Percentiles rank a stretch among this genome's conserved stretches.
phyloP scores from a whole-genome alignment of 1,140 invertebrate genomes.

The Callitettix versicolor region DNA sequence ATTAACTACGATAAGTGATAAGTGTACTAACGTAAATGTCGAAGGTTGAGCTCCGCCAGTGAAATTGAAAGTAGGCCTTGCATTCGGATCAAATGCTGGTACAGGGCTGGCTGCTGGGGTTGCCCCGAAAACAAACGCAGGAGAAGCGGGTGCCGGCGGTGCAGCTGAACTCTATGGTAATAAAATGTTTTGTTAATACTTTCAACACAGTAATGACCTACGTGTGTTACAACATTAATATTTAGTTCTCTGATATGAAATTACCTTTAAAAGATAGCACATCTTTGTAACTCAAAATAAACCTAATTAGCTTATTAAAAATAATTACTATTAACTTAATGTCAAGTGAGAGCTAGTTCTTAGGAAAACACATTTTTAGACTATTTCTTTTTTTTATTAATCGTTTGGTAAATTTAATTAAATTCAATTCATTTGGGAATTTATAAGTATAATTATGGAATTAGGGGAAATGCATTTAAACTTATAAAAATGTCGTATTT shows the following conservation, averaged over 20 bases:
- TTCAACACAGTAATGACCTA: not conserved
- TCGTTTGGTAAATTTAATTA: too few species aligned
- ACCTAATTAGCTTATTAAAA: not conserved
- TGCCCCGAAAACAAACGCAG: constrained; percentile 11
- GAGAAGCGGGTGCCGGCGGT: not conserved
- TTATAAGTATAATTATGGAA: too few species aligned
- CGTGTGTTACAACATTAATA: not conserved
- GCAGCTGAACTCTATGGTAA: not conserved
- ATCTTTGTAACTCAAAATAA: not conserved
- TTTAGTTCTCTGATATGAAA: not conserved
- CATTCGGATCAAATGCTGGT: constrained; percentile 32
- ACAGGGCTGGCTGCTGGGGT: not conserved
- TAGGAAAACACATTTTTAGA: too few species aligned
- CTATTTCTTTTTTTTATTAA: too few species aligned
- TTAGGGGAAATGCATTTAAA: too few species aligned
- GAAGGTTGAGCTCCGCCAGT: constrained; percentile 32
- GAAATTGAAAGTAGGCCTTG: constrained; percentile 35
- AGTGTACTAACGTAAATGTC: constrained; percentile 32
- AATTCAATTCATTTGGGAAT: too few species aligned
- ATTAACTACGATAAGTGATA: too few species aligned
- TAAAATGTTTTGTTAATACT: not conserved
- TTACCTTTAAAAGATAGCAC: not conserved
- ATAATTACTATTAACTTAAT: too few species aligned
- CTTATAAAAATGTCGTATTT: too few species aligned
- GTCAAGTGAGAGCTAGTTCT: too few species aligned